A percentile compares a stretch with the other conserved stretches of the same genome.
Evolutionary conservation across 2,797 vertebrate species (phyloP).

Genomic region (Pipistrellus pipistrellus): DNA sequence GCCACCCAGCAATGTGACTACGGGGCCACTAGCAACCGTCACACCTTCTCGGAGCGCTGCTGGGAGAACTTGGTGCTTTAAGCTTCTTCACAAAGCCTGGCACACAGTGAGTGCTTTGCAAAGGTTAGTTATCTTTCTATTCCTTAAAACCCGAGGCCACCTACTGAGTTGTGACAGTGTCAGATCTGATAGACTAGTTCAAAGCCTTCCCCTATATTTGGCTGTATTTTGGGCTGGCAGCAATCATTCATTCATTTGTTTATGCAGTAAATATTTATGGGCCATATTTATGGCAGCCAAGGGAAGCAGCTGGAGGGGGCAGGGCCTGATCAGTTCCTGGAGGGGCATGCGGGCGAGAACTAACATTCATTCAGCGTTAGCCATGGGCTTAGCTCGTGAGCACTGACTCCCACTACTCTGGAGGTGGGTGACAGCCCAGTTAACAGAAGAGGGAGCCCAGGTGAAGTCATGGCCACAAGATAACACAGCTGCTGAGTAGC

Average conservation of each 20-base stretch:
- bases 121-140: not conserved
- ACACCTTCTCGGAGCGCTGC: not conserved
- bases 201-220: not conserved
- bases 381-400: not conserved
- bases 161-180: not conserved
- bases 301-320: not conserved
- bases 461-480: not conserved
- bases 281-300: not conserved
- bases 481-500: not conserved
- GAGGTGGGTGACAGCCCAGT: not conserved
- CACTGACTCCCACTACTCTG: not conserved
- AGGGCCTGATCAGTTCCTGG: not conserved
- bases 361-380: not conserved
- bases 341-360: not conserved
- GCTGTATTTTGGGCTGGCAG: not conserved
- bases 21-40: not conserved
- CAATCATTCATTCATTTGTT: conserved; percentile 44
- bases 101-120: not conserved
- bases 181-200: not conserved
- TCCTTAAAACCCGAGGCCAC: not conserved
- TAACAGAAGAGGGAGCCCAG: not conserved
- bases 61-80: not conserved
- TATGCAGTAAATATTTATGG: conserved; percentile 38
- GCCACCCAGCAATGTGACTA: not conserved
- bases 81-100: not conserved